These are phyloP conservation scores for Sipha maydis DNA, from an alignment of 2,888 invertebrate genomes.

Conservation along the genomic window DNA sequence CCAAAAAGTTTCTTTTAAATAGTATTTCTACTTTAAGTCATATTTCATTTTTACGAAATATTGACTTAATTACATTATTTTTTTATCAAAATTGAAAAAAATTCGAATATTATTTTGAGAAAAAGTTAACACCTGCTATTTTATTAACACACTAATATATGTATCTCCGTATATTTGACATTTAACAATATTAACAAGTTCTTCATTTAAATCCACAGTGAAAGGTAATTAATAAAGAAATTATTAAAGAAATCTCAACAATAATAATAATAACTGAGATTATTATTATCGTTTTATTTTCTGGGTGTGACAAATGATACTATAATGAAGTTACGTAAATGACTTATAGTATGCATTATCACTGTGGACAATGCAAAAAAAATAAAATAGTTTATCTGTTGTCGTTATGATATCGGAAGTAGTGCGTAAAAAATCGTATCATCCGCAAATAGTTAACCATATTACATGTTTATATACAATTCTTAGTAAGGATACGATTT, in stretches of 20 bases:
- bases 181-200: background rate
- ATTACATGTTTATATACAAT: background rate
- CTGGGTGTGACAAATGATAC: constrained; percentile 11
- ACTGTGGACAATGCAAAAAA: constrained; percentile 11
- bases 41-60: too few species aligned
- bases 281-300: constrained; percentile 17
- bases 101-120: too few species aligned
- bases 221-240: background rate
- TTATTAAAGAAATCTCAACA: background rate
- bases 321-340: constrained; percentile 29
- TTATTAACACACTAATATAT: too few species aligned
- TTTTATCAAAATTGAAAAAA: too few species aligned
- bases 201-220: background rate
- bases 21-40: too few species aligned
- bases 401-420: constrained; percentile 24
- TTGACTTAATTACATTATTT: too few species aligned
- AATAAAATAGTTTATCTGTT: constrained; percentile 31
- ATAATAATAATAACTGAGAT: background rate
- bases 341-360: background rate
- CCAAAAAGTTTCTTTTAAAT: too few species aligned
- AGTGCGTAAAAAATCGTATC: constrained; percentile 49
- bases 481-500: constrained; percentile 11
- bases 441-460: constrained; percentile 27
- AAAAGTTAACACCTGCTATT: too few species aligned
- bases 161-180: background rate